These are phyloP conservation scores for Liparis tanakae DNA, from an alignment of 2,797 vertebrate species.

Conservation along the genomic window DNA sequence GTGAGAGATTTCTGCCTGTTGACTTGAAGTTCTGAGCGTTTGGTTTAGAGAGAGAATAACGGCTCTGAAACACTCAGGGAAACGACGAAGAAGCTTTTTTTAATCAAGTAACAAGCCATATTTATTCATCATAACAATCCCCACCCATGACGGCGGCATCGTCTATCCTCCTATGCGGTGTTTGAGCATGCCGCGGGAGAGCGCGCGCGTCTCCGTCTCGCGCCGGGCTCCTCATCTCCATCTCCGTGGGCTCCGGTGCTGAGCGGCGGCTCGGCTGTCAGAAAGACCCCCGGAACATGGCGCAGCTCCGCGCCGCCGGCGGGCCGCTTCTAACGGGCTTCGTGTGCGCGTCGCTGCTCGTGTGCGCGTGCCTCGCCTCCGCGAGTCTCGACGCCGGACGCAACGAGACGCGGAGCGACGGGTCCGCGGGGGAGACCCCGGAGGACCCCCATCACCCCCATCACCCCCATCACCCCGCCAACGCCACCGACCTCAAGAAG, in stretches of 20 bases:
- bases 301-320: constrained; percentile 16
- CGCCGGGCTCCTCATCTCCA: constrained; percentile 23
- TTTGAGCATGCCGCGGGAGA: constrained; percentile 31
- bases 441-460: constrained; percentile 9
- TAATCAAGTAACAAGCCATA: background rate
- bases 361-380: constrained; percentile 18
- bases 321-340: background rate
- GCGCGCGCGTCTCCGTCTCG: constrained; percentile 36
- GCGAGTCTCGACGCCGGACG: constrained; percentile 27
- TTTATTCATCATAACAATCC: background rate
- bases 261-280: constrained; percentile 24
- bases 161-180: constrained; percentile 7
- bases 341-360: constrained; percentile 28
- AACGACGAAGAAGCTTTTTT: background rate
- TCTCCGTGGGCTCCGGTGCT: constrained; percentile 44
- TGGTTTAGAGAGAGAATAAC: background rate
- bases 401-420: constrained; percentile 30
- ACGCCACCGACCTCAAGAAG: constrained; percentile 68
- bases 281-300: constrained; percentile 48
- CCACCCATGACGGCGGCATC: background rate
- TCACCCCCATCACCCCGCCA: background rate
- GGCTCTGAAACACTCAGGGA: too few species aligned
- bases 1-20: background rate
- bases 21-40: background rate
- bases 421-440: too few species aligned